Percentiles rank a stretch among this genome's conserved stretches.
These are phyloP conservation scores for Magallana nippona DNA, from an alignment of 2,888 invertebrate genomes.

Conservation along the genomic window DNA sequence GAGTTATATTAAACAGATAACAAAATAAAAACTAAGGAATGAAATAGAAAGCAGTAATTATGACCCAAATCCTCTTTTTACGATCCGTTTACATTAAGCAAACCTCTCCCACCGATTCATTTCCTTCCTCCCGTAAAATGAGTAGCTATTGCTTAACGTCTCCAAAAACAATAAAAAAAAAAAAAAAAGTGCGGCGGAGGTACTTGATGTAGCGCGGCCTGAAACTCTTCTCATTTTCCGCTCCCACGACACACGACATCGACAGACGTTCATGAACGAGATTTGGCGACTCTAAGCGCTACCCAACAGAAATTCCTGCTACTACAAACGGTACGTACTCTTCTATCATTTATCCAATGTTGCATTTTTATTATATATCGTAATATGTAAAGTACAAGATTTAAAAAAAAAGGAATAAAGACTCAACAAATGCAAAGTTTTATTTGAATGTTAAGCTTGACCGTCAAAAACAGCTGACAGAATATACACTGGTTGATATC, in stretches of 20 bases:
- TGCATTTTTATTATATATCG: too few species aligned
- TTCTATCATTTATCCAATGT: too few species aligned
- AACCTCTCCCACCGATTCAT: not conserved
- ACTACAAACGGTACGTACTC: too few species aligned
- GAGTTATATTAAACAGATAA: too few species aligned
- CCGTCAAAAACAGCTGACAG: too few species aligned
- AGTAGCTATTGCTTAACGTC: not conserved
- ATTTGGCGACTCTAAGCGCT: too few species aligned
- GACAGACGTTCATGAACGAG: not conserved
- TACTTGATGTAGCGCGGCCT: not conserved
- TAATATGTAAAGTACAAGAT: too few species aligned
- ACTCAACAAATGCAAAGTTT: too few species aligned
- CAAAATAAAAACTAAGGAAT: not conserved
- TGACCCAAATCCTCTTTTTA: not conserved
- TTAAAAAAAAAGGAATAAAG: too few species aligned
- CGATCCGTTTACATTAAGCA: not conserved
- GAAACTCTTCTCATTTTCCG: constrained; percentile 30
- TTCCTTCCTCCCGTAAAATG: not conserved
- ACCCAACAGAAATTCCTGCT: too few species aligned
- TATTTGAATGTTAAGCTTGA: too few species aligned
- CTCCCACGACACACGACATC: not conserved
- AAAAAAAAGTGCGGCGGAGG: constrained; percentile 2
- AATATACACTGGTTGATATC: too few species aligned
- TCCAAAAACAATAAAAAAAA: not conserved
- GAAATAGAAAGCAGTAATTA: not conserved